Evolutionary conservation across 2,888 invertebrate species (phyloP), one percentile per base, ranked within the genome.

Genomic region (Chloroclystis v-ata): DNA sequence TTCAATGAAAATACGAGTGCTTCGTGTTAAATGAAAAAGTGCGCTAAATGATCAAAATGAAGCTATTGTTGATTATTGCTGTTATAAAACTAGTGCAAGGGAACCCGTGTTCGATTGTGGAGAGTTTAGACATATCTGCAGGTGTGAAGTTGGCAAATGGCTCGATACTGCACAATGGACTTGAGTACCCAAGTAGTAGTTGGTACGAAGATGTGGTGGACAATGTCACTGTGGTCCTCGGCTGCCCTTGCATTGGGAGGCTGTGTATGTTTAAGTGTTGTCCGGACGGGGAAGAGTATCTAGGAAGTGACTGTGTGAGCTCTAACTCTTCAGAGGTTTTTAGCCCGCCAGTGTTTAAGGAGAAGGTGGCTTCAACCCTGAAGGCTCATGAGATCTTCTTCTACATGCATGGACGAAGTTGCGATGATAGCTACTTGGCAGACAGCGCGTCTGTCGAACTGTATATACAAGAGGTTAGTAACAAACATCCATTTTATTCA

Each of bases 211-310:
- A 60, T 1, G 63, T 65, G 9, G 66, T 71, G 26, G 63, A 75
- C 8, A 75, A 68, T 2, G 52, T 54, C 4, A 47, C 52, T 0
- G 29, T 61, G 3, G 57, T 56, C 1, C 62, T 70, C 1, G 86
- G 86, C 0, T 87, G 86, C 32, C 86, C 86, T 0, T 87, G 86
- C 47, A 72, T 82, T 7, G 73, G 66, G 1, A 67, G 80, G 4
- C 52, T 58, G 6, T 86, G 86, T 51, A 30, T 87, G 14, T 82
- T 80, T 71, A 80, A 82, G 56, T 87, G 86, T 45, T 87, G 86
- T 40, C 60, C 54, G 0, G 49, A 41, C 0, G 69, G 69, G 0
- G 65, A 74, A 47, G 70, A 68, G 42, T 75, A 61, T 38, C 47
- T 66, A 7, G 68, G 69, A 33, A 60, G 59, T 26, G 52, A 59